Percentiles rank a stretch among this genome's conserved stretches.
These are phyloP conservation scores for Hyphantria cunea DNA, from an alignment of 1,140 invertebrate genomes.

Conservation along the genomic window DNA sequence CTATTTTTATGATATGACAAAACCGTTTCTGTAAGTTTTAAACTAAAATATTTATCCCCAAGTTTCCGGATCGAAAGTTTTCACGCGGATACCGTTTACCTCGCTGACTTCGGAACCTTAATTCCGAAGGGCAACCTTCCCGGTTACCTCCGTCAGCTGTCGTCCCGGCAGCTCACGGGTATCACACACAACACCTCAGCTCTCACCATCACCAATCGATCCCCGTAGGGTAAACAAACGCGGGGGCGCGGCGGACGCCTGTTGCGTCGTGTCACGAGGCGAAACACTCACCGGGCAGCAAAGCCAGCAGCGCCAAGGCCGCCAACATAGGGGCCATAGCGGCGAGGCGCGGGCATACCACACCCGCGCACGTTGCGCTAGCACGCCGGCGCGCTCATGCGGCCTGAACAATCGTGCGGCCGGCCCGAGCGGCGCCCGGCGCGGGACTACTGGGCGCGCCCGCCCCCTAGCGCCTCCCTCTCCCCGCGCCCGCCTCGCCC, in stretches of 20 bases:
- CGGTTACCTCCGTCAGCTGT: constrained; percentile 30
- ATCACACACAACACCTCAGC: constrained; percentile 64
- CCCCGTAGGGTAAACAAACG: constrained; percentile 64
- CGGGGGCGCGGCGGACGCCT: constrained; percentile 58
- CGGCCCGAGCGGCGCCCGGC: constrained; percentile 71
- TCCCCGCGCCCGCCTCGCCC: constrained; percentile 14
- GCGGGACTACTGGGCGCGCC: constrained; percentile 70
- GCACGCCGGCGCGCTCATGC: constrained; percentile 76
- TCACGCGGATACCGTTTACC: constrained; percentile 16
- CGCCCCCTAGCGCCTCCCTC: constrained; percentile 37
- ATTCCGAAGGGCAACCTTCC: constrained; percentile 12
- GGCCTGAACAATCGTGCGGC: constrained; percentile 55
- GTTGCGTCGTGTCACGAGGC: constrained; percentile 53
- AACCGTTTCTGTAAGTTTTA: constrained; percentile 5
- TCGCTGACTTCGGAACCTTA: constrained; percentile 15
- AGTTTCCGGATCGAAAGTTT: neutral
- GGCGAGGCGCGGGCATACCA: constrained; percentile 76
- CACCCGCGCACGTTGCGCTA: constrained; percentile 77
- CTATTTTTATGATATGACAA: constrained; percentile 6
- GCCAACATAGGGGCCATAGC: constrained; percentile 66
- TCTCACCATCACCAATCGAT: constrained; percentile 58
- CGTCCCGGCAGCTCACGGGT: constrained; percentile 12
- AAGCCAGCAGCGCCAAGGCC: constrained; percentile 69
- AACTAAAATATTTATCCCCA: constrained; percentile 1
- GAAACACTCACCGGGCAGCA: constrained; percentile 69